phyloP scores from a whole-genome alignment of 2,797 vertebrate species.

The Lacerta agilis region DNA sequence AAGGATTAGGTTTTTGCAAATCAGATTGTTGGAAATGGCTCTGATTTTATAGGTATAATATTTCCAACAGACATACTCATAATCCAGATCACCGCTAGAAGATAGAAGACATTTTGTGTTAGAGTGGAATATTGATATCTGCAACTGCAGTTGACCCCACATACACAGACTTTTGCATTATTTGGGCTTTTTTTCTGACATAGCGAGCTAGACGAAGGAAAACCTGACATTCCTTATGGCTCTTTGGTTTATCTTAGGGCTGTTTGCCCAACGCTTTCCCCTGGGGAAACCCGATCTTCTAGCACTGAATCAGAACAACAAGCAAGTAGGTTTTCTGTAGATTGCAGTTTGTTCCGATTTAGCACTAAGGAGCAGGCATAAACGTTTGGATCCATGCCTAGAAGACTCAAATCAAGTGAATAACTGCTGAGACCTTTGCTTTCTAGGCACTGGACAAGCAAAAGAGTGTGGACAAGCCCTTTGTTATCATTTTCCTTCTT shows the following conservation, averaged over 20 bases:
- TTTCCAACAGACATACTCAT: conserved; percentile 19
- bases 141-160: neutral
- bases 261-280: neutral
- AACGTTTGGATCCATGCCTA: no score
- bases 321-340: no score
- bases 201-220: conserved; percentile 26
- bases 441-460: no score
- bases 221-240: neutral
- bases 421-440: no score
- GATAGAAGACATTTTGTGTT: neutral
- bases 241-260: conserved; percentile 3
- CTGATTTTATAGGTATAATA: neutral
- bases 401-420: no score
- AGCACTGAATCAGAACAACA: no score
- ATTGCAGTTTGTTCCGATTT: no score
- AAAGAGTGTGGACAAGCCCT: no score
- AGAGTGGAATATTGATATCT: rapidly evolving
- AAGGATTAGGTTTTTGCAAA: rapidly evolving
- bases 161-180: rapidly evolving
- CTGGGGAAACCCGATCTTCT: no score
- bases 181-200: neutral
- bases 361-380: no score
- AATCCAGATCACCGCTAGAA: neutral
- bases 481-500: neutral
- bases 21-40: neutral